Conservation (phyloP, 2,797 vertebrate genomes). For the Macropodus opercularis region DNA sequence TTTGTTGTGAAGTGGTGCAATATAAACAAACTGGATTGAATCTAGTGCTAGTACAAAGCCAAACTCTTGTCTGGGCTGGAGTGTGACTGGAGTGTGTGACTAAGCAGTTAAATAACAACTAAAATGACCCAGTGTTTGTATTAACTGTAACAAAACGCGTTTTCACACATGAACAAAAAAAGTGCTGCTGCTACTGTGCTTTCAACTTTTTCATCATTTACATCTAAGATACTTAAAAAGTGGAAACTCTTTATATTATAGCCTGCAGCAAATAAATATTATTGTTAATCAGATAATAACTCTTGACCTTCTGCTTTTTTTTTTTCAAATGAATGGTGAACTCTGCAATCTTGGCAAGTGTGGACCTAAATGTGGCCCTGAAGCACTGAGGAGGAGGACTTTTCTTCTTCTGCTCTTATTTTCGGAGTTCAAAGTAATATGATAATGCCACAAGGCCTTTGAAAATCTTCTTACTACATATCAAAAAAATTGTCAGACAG, state of each 20-base stretch:
- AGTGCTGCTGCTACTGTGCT: not conserved
- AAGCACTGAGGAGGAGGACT: slow-evolving; percentile 31
- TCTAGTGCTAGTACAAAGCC: too few relatives aligned
- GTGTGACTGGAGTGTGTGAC: too few relatives aligned
- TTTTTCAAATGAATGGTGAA: slow-evolving; percentile 48
- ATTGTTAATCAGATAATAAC: slow-evolving; percentile 60
- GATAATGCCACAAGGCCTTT: slow-evolving; percentile 61
- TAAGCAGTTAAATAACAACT: not conserved
- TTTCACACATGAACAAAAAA: slow-evolving; percentile 6
- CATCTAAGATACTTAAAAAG: slow-evolving; percentile 16
- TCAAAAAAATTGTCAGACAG: slow-evolving; percentile 54
- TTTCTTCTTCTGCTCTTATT: slow-evolving; percentile 32
- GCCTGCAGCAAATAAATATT: slow-evolving; percentile 53
- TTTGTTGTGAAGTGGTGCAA: too few relatives aligned
- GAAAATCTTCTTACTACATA: slow-evolving; percentile 61
- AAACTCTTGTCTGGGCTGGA: too few relatives aligned
- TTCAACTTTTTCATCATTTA: slow-evolving; percentile 16
- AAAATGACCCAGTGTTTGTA: not conserved
- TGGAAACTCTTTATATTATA: slow-evolving; percentile 21
- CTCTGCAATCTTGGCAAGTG: slow-evolving; percentile 34
- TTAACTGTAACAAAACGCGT: slow-evolving; percentile 15
- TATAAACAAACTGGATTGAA: too few relatives aligned
- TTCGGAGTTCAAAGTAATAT: slow-evolving; percentile 59
- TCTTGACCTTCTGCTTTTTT: slow-evolving; percentile 41
- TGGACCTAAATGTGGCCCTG: slow-evolving; percentile 35